Conservation (phyloP, 2,888 invertebrate genomes). For the Iphiclides podalirius region DNA sequence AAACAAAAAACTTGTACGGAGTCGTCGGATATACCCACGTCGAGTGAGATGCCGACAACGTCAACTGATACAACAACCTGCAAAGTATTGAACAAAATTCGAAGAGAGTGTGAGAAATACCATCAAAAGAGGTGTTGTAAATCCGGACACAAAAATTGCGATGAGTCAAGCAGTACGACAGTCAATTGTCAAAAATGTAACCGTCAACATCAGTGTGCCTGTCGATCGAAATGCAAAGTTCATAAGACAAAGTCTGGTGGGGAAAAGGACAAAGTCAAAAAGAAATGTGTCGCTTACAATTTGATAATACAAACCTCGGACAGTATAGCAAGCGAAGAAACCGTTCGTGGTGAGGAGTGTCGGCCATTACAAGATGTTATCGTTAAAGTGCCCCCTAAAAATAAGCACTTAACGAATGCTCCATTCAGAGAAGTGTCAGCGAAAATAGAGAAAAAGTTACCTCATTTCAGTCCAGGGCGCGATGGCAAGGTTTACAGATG, state of each 20-base stretch:
- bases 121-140: constrained; percentile 62
- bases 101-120: constrained; percentile 66
- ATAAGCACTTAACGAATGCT: constrained; percentile 39
- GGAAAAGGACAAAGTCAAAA: constrained; percentile 47
- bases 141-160: constrained; percentile 44
- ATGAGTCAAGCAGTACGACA: constrained; percentile 61
- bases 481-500: constrained; percentile 40
- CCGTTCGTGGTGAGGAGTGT: constrained; percentile 34
- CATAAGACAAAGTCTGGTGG: constrained; percentile 40
- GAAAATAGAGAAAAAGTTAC: constrained; percentile 45
- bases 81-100: constrained; percentile 62
- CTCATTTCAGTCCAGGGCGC: constrained; percentile 36
- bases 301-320: constrained; percentile 71
- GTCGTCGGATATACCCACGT: constrained; percentile 50
- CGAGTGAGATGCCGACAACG: constrained; percentile 55
- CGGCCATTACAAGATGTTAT: constrained; percentile 58
- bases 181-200: constrained; percentile 60
- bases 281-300: constrained; percentile 68
- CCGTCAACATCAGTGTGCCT: constrained; percentile 52
- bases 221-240: constrained; percentile 53
- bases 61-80: constrained; percentile 64
- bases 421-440: constrained; percentile 52
- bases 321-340: constrained; percentile 59
- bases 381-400: constrained; percentile 62
- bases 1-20: constrained; percentile 38